phyloP scores from a whole-genome alignment of 2,113 vertebrate species.

The Chloroceryle aenea region DNA sequence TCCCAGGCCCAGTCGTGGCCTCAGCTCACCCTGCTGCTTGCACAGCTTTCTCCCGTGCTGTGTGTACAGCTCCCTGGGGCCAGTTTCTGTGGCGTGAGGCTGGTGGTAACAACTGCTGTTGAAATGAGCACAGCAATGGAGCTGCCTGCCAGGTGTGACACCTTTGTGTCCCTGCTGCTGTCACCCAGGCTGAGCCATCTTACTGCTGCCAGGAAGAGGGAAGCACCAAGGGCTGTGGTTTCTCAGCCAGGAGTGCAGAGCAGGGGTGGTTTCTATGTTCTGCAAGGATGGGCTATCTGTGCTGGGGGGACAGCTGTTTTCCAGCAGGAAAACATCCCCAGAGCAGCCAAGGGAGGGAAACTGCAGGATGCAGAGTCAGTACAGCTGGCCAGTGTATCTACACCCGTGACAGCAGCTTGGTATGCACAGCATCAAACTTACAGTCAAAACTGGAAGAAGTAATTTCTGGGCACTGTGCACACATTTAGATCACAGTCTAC shows the following conservation, averaged over 20 bases:
- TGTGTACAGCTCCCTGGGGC: fast-evolving
- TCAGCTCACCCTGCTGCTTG: background rate
- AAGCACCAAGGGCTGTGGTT: fast-evolving
- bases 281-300: background rate
- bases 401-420: background rate
- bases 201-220: fast-evolving
- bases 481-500: background rate
- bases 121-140: background rate
- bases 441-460: background rate
- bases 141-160: background rate
- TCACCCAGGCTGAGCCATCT: background rate
- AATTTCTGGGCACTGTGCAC: background rate
- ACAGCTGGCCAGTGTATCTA: background rate
- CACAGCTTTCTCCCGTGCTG: background rate
- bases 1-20: background rate
- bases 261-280: background rate
- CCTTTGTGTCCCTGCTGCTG: background rate
- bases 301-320: background rate
- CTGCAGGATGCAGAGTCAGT: background rate
- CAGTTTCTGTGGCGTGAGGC: background rate
- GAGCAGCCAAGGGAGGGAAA: background rate
- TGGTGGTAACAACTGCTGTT: background rate
- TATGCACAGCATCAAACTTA: background rate
- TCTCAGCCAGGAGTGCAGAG: background rate
- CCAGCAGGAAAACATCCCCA: background rate